phyloP scores from a whole-genome alignment of 2,888 invertebrate genomes.

The Drosophila emarginata region DNA sequence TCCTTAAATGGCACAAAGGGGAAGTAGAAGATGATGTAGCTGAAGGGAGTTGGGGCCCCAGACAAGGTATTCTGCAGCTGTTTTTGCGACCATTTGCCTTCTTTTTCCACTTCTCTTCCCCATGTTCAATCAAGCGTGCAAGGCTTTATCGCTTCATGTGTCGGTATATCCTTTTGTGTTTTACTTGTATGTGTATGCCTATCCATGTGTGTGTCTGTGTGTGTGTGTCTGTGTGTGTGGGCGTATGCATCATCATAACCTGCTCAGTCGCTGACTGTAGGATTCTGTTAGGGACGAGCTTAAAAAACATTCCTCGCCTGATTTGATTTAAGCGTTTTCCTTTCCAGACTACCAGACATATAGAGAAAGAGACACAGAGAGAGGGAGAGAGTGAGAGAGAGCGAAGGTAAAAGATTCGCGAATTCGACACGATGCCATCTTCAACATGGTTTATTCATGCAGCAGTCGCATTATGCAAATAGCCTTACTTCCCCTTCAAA shows the following conservation, averaged over 20 bases:
- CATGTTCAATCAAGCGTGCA: constrained; percentile 64
- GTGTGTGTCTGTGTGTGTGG: background rate
- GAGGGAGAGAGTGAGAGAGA: background rate
- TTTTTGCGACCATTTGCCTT: constrained; percentile 8
- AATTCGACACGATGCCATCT: constrained; percentile 34
- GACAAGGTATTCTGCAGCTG: constrained; percentile 37
- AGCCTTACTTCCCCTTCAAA: constrained; percentile 41
- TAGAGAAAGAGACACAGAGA: constrained; percentile 2
- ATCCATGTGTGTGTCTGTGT: constrained; percentile 3
- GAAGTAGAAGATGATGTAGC: background rate
- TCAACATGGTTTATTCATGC: constrained; percentile 75
- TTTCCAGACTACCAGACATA: constrained; percentile 30
- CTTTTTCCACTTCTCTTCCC: constrained; percentile 13
- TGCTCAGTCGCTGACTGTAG: constrained; percentile 34
- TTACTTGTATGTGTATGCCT: background rate
- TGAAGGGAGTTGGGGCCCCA: background rate
- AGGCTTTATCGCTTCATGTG: constrained; percentile 46
- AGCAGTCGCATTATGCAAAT: constrained; percentile 76
- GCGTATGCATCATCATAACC: constrained; percentile 50
- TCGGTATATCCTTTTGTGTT: constrained; percentile 19
- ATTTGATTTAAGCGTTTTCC: constrained; percentile 73
- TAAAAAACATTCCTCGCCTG: constrained; percentile 48
- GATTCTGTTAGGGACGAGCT: constrained; percentile 10
- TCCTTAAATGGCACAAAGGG: constrained; percentile 21
- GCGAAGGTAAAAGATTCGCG: constrained; percentile 13